These are phyloP conservation scores for Podiceps cristatus DNA, from an alignment of 2,113 vertebrate species.

Conservation along the genomic window DNA sequence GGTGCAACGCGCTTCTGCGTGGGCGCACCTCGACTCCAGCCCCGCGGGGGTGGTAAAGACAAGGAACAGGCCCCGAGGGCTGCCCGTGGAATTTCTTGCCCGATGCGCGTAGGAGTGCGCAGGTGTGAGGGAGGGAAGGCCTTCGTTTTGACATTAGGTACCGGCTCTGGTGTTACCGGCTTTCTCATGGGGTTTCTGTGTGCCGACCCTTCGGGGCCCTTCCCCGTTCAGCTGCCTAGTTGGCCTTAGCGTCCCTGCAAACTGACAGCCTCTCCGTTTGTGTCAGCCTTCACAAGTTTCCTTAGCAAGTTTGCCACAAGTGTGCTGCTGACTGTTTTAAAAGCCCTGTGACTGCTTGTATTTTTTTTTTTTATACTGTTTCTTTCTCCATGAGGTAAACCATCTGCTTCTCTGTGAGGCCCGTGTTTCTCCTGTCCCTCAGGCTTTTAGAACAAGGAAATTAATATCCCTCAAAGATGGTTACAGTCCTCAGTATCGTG, in stretches of 20 bases:
- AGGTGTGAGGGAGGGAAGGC: fast-evolving
- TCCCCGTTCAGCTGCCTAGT: not conserved
- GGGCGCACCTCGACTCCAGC: not conserved
- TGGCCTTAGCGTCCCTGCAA: not conserved
- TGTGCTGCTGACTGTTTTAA: fast-evolving
- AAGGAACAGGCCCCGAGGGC: fast-evolving
- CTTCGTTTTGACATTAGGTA: fast-evolving
- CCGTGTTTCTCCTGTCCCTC: not conserved
- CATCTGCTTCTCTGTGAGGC: not conserved
- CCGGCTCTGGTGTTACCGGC: too few species aligned
- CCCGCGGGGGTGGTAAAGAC: fast-evolving
- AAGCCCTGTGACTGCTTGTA: not conserved
- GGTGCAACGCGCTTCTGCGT: fast-evolving
- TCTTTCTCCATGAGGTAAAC: not conserved
- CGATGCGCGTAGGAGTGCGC: fast-evolving
- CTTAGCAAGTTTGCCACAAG: too few species aligned
- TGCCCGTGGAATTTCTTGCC: fast-evolving
- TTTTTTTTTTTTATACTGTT: not conserved
- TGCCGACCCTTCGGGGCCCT: not conserved
- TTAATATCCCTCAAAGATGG: not conserved
- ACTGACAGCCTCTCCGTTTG: fast-evolving
- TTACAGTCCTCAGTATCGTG: not conserved
- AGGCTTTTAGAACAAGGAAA: not conserved
- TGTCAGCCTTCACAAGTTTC: not conserved
- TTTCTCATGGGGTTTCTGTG: not conserved